Conservation (phyloP, 1,140 invertebrate genomes). For the Drosophila littoralis region DNA sequence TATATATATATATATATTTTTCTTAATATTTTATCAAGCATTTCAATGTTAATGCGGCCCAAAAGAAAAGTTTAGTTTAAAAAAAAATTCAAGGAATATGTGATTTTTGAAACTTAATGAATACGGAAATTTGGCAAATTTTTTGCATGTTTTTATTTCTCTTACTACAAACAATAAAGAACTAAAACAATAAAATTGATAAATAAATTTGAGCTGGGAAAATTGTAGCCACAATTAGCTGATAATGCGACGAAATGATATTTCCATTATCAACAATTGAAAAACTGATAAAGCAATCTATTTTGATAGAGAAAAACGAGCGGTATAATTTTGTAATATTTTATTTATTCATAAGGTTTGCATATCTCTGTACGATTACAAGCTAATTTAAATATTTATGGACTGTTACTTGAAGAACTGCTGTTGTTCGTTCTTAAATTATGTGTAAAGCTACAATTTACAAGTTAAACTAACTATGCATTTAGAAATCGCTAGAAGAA, state of each 20-base stretch:
- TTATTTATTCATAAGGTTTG: constrained; percentile 61
- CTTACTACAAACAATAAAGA: constrained; percentile 20
- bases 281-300: no score
- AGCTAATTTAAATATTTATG: constrained; percentile 83
- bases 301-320: no score
- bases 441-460: constrained; percentile 81
- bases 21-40: constrained; percentile 39
- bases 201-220: no score
- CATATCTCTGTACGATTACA: constrained; percentile 70
- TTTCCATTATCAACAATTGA: no score
- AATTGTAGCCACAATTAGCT: no score
- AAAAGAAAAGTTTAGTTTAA: background rate
- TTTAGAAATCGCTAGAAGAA: constrained; percentile 70
- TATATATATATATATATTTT: constrained; percentile 33
- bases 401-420: constrained; percentile 76
- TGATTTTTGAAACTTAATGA: constrained; percentile 28
- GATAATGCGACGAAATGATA: no score
- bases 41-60: constrained; percentile 14
- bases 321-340: constrained; percentile 42
- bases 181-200: background rate
- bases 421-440: constrained; percentile 66
- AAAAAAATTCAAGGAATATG: constrained; percentile 17
- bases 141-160: constrained; percentile 17
- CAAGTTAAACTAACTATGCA: constrained; percentile 82
- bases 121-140: constrained; percentile 18